Evolutionary conservation across 2,797 vertebrate species (phyloP), one percentile per base, ranked within the genome.

Genomic region (Chromis chromis): DNA sequence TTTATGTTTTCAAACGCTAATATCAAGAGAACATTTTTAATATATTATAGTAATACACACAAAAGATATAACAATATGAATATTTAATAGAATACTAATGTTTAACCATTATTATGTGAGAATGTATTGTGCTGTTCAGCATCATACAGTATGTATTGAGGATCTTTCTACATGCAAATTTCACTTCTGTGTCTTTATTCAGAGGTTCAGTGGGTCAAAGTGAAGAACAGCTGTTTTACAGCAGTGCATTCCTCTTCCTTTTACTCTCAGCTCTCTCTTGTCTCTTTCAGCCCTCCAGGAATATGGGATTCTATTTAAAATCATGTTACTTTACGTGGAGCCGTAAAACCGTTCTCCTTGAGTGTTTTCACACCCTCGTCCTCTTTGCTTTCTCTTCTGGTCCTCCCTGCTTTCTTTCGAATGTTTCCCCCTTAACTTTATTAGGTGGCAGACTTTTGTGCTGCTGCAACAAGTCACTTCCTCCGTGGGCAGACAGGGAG

Each of bases 221-320:
- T 88, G 80, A 88, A 70, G 62, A 85, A 78, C 92, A 93, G 85
- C 90, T 93, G 88, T 92, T 94, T 94, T 94, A 94, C 62, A 83
- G 87, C 65, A 33, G 82, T 65, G 66, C 76, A 79, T 80, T 83
- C 87, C 79, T 86, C 86, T 89, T 90, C 89, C 86, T 85, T 72
- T 65, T 31, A 25, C 81, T 81, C 44, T 71, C 27, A 31, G 65
- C 64, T 82, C 81, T 87, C 66, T 83, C 81, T 83, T 85, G 87
- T 92, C 80, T 88, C 86, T 92, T 88, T 87, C 54, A 79, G 74
- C 82, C 89, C 91, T 85, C 48, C 42, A 88, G 90, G 76, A 92
- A 91, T 84, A 86, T 83, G 55, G 80, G 71, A 88, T 88, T 89
- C 86, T 93, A 88, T 91, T 88, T 83, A 61, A 90, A 94, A 91